These are phyloP conservation scores for Zaprionus tsacasi DNA, from an alignment of 1,140 invertebrate species.

Conservation along the genomic window DNA sequence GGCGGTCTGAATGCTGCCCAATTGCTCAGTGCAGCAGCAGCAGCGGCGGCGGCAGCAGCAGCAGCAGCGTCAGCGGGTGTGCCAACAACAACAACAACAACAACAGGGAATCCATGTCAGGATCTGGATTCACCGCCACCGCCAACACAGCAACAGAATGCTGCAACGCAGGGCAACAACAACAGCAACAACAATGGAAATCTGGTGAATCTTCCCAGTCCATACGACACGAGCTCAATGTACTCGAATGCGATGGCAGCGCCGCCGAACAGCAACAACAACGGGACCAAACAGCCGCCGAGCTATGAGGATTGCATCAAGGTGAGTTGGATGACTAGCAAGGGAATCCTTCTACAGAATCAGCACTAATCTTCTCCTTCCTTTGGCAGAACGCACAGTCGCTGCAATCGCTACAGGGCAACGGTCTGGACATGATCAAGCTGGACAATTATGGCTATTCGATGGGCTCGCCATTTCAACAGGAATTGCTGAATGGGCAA, in stretches of 20 bases:
- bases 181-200: conserved; percentile 81
- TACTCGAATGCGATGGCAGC: conserved; percentile 91
- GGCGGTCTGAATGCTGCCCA: conserved; percentile 11
- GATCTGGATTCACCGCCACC: conserved; percentile 35
- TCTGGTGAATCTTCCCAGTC: conserved; percentile 87
- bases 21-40: conserved; percentile 17
- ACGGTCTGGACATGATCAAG: conserved; percentile 82
- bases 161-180: conserved; percentile 84
- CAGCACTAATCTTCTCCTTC: neutral
- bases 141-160: conserved; percentile 75
- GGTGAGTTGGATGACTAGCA: conserved; percentile 76
- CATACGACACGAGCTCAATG: conserved; percentile 90
- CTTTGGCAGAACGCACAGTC: conserved; percentile 85
- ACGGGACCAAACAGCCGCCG: conserved; percentile 89
- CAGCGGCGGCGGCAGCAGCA: conserved; percentile 54
- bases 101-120: conserved; percentile 14
- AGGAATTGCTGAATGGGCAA: conserved; percentile 86
- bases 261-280: conserved; percentile 86
- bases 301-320: conserved; percentile 96
- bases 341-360: too few species aligned
- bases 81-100: conserved; percentile 57
- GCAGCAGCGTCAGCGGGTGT: conserved; percentile 83
- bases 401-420: conserved; percentile 81
- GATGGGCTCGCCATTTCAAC: conserved; percentile 87
- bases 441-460: conserved; percentile 85